Evolutionary conservation across 2,113 vertebrate species (phyloP).

Genomic region (Lamprotornis superbus): DNA sequence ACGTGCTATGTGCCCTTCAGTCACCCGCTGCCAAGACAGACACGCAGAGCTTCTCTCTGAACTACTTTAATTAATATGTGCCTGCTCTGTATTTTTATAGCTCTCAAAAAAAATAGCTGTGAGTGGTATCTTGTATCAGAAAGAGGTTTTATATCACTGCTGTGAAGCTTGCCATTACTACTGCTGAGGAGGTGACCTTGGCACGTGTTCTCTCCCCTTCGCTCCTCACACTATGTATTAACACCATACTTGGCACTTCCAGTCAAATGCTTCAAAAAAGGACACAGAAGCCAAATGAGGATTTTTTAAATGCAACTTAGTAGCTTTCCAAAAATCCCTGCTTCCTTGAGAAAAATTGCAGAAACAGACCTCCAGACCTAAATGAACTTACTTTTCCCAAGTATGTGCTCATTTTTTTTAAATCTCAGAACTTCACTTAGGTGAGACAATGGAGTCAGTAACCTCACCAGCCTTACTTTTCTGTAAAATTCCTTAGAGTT

Average conservation of each 20-base stretch:
- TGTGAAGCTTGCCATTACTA: neutral
- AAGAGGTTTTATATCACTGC: neutral
- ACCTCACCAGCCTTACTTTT: neutral
- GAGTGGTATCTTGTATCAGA: neutral
- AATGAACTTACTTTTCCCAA: neutral
- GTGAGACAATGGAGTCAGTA: neutral
- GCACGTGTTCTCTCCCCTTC: neutral
- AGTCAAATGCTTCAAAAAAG: constrained; percentile 50
- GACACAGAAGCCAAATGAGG: neutral
- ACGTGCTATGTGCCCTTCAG: neutral
- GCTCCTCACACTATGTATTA: neutral
- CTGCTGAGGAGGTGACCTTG: constrained; percentile 19
- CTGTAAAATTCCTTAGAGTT: neutral
- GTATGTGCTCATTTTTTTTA: neutral
- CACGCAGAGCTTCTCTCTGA: neutral
- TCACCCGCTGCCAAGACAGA: neutral
- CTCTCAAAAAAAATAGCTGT: neutral
- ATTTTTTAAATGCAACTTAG: neutral
- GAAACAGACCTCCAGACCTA: neutral
- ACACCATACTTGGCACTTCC: constrained; percentile 3
- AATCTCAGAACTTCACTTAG: neutral
- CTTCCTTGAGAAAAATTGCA: neutral
- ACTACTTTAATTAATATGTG: constrained; percentile 9
- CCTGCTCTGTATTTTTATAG: constrained; percentile 28
- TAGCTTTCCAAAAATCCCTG: neutral